Base-by-base conservation (phyloP, 2,797 vertebrate genomes). In the Babyrousa celebensis region DNA sequence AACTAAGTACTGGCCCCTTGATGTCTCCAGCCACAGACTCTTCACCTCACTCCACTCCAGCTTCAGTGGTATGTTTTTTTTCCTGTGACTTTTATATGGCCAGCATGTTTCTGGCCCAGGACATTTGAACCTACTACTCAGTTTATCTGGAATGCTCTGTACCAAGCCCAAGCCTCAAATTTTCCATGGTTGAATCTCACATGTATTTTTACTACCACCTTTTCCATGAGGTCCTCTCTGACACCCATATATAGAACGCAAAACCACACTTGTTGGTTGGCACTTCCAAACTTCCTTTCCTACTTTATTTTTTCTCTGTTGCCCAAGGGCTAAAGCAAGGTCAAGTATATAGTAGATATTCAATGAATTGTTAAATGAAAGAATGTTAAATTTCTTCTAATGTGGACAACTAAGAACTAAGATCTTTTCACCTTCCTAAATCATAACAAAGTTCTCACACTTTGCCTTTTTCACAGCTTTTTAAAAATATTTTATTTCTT, bases 401-500 rank as follows among this genome's bases (percentile, higher is more conserved):
- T 32, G 20, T 43, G 8, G 68, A 67, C 14, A 56, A 75, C 11
- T 32, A 29, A 96, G 21, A 56, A 70, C 70, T 65, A 78, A 48
- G 20, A 78, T 77, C 75, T 79, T 96, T 79, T 85, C 85, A 36
- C n/a, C 58, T 88, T 82, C 27, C 63, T 60, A 95, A 85, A 40
- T 52, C 21, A 63, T 54, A 74, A 72, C 23, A 52, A 93, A 93
- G 11, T 40, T 83, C 18, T 84, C 5, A 27, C 0, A 6, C 9
- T 52, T 75, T 74, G 36, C n/a, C n/a, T 83, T 89, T 97, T 93
- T 82, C 54, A 82, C 2, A 65, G 17, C 56, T 89, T 91, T 80
- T 54, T 71, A 78, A 65, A 95, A 89, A 77, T 79, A 7, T 78
- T 78, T 86, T 90, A 52, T 88, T 77, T 85, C 71, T 89, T 85